Evolutionary conservation across 2,113 vertebrate genomes (phyloP).

Genomic region (Baryphthengus martii): DNA sequence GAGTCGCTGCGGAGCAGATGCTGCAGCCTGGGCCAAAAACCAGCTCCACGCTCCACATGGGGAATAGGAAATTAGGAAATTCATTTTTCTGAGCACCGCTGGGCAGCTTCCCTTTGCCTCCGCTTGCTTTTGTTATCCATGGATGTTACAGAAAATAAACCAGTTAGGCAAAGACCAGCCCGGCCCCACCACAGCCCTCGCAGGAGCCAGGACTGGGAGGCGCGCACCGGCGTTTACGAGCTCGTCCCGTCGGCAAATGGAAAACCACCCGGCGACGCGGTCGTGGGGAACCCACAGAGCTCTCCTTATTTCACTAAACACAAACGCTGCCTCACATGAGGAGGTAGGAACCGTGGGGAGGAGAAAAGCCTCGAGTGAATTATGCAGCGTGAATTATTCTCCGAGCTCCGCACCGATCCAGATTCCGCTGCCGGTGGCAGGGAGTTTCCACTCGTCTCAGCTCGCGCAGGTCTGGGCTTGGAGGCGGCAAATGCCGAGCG

Average conservation of each 20-base stretch:
- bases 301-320: background rate
- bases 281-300: background rate
- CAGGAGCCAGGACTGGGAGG: background rate
- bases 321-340: background rate
- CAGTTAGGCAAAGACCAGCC: background rate
- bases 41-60: fast-evolving
- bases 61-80: background rate
- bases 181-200: fast-evolving
- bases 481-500: fast-evolving
- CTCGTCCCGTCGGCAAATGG: background rate
- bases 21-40: background rate
- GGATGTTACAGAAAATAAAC: background rate
- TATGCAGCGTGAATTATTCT: background rate
- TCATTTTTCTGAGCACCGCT: background rate
- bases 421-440: fast-evolving
- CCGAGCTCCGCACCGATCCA: fast-evolving
- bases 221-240: fast-evolving
- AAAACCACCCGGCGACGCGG: fast-evolving
- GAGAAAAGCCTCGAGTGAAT: background rate
- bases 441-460: background rate
- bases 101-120: background rate
- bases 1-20: background rate
- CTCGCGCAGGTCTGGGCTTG: background rate
- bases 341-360: background rate
- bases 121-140: background rate